phyloP scores from a whole-genome alignment of 2,888 invertebrate genomes.

The Caradrina kadenii region DNA sequence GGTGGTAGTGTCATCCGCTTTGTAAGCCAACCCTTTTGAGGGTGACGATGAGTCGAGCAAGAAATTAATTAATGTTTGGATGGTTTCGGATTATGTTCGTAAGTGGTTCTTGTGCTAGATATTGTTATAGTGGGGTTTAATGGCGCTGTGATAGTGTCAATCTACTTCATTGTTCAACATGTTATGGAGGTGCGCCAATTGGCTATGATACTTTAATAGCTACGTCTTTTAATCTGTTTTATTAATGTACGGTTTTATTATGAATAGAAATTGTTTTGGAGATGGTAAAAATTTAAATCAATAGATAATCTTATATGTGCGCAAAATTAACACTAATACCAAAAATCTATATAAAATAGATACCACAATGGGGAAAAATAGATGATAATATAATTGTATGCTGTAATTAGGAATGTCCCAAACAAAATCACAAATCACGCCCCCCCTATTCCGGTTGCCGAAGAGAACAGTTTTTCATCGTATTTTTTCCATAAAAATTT shows the following conservation, averaged over 20 bases:
- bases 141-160: constrained; percentile 42
- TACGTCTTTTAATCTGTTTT: neutral
- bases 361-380: neutral
- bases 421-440: constrained; percentile 22
- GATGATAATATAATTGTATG: neutral
- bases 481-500: constrained; percentile 63
- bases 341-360: neutral
- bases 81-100: constrained; percentile 57
- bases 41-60: constrained; percentile 61
- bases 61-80: constrained; percentile 64
- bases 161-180: constrained; percentile 35
- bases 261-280: neutral
- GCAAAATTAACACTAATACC: neutral
- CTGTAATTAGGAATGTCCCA: constrained; percentile 33
- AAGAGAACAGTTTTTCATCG: constrained; percentile 47
- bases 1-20: constrained; percentile 50
- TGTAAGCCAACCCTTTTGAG: constrained; percentile 57
- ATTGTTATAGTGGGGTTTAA: constrained; percentile 49
- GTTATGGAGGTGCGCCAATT: neutral
- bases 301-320: neutral
- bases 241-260: no score
- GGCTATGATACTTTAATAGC: neutral
- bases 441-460: constrained; percentile 7
- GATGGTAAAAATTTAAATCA: neutral
- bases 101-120: constrained; percentile 43